Base-by-base conservation (phyloP, 2,113 vertebrate species). In the Tautogolabrus adspersus region DNA sequence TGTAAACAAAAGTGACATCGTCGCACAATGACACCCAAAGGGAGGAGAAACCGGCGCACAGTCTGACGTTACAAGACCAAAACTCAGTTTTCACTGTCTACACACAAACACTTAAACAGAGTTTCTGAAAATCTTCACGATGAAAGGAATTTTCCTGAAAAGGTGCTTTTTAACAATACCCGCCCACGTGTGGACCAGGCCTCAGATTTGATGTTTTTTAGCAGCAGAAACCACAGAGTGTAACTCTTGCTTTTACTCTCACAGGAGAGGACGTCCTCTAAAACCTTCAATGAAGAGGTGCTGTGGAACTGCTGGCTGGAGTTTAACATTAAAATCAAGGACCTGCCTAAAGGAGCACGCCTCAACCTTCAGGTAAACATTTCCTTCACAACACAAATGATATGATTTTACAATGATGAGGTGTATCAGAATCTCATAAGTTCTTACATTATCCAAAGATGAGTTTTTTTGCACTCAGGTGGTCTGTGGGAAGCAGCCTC, bases 241-340 rank as follows among this genome's bases (percentile, higher is more conserved):
- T n/a, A 9, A 54, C 9, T 4, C 19, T 10, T 30, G 5, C 10
- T 1, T 84, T 30, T 46, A 2, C 6, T 80, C 5, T 81, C 65
- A 59, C 37, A 93, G 83, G 95, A 96, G 83, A 95, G 96, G 69
- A 99, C 98, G 0, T 92, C 93, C 2, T 92, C 96, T 0, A 99
- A 97, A 66, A 95, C 95, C 52, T 99, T 99, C 87, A 97, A 94
- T 0, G 98, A 99, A 64, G 98, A 99, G 79, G 97, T 99, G 55
- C 91, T 99, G 26, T 99, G 98, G 98, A 99, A 98, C 71, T 90
- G 91, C 79, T 99, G 98, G 98, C 92, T 99, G 57, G 97, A 99
- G 84, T 99, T 99, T 68, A 94, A 95, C 84, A 97, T 98, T 38
- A 97, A 97, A 84, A 98, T 99, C 79, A 98, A 95, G 76, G 98